Evolutionary conservation across 2,113 vertebrate species (phyloP).

Genomic region (Emydocephalus ijimae): DNA sequence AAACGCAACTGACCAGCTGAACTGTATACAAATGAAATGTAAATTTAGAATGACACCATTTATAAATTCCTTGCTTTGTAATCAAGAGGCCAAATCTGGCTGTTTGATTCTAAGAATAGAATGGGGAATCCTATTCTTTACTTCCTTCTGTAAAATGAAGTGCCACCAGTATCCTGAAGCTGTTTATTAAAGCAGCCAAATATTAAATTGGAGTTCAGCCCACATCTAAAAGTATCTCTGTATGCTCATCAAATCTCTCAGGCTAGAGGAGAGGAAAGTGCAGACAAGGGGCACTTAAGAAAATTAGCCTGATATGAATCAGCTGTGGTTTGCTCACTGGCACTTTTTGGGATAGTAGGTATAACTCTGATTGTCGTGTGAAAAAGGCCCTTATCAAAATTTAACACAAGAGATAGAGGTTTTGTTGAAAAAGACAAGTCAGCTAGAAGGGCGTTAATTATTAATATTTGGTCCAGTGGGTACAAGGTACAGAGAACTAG

Average conservation of each 20-base stretch:
- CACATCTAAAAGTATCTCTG: slow-evolving; percentile 58
- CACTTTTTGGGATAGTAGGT: not conserved
- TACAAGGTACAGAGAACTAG: slow-evolving; percentile 16
- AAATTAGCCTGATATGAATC: slow-evolving; percentile 43
- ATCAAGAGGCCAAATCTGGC: slow-evolving; percentile 64
- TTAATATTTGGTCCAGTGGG: slow-evolving; percentile 6
- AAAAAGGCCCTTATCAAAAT: slow-evolving; percentile 6
- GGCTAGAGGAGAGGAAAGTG: not conserved
- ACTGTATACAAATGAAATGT: slow-evolving; percentile 52
- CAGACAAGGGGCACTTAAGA: not conserved
- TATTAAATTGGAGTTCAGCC: slow-evolving; percentile 59
- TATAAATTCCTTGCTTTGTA: slow-evolving; percentile 56
- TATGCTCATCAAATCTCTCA: slow-evolving; percentile 23
- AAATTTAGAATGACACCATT: slow-evolving; percentile 64
- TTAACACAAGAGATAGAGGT: not conserved
- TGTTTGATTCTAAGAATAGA: slow-evolving; percentile 66
- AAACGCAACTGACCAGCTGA: slow-evolving; percentile 18
- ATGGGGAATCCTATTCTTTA: slow-evolving; percentile 47
- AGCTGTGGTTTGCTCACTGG: slow-evolving; percentile 22
- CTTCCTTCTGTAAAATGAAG: slow-evolving; percentile 56
- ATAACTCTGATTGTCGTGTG: not conserved
- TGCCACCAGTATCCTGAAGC: slow-evolving; percentile 43
- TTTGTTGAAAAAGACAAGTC: not conserved
- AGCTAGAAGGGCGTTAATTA: not conserved
- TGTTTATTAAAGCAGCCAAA: slow-evolving; percentile 59